These are phyloP conservation scores for Galemys pyrenaicus DNA, from an alignment of 2,113 vertebrate species.

Conservation along the genomic window DNA sequence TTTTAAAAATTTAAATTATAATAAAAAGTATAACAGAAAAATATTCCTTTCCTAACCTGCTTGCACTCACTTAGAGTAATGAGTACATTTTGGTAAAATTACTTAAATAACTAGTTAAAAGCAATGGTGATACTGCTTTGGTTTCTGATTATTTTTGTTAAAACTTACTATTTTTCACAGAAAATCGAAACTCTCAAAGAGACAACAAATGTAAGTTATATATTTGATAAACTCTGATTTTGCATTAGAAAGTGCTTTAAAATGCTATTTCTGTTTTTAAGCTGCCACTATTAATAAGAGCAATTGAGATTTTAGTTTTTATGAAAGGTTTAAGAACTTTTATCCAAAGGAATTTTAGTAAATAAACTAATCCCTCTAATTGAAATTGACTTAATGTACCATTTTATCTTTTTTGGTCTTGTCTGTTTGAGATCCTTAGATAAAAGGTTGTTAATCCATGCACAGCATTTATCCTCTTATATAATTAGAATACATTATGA, in stretches of 20 bases:
- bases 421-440: conserved; percentile 35
- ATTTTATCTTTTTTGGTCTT: conserved; percentile 54
- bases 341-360: conserved; percentile 30
- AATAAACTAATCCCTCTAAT: background rate
- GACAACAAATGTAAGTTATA: conserved; percentile 96
- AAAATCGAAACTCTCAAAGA: conserved; percentile 98
- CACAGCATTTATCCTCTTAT: background rate
- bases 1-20: conserved; percentile 39
- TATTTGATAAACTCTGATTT: conserved; percentile 52
- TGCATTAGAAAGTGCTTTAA: conserved; percentile 39
- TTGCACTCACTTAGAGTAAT: conserved; percentile 2
- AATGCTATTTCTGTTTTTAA: conserved; percentile 8
- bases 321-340: background rate
- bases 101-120: conserved; percentile 42
- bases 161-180: conserved; percentile 84
- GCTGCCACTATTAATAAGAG: background rate
- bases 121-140: background rate
- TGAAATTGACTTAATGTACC: background rate
- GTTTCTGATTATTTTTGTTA: conserved; percentile 71
- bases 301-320: conserved; percentile 7
- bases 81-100: conserved; percentile 46
- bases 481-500: conserved; percentile 24
- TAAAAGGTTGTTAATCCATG: conserved; percentile 29
- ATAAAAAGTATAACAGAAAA: conserved; percentile 7
- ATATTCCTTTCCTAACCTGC: background rate